A percentile compares a stretch with the other conserved stretches of the same genome.
These are phyloP conservation scores for Panulirus ornatus DNA, from an alignment of 1,140 invertebrate species.

Conservation along the genomic window DNA sequence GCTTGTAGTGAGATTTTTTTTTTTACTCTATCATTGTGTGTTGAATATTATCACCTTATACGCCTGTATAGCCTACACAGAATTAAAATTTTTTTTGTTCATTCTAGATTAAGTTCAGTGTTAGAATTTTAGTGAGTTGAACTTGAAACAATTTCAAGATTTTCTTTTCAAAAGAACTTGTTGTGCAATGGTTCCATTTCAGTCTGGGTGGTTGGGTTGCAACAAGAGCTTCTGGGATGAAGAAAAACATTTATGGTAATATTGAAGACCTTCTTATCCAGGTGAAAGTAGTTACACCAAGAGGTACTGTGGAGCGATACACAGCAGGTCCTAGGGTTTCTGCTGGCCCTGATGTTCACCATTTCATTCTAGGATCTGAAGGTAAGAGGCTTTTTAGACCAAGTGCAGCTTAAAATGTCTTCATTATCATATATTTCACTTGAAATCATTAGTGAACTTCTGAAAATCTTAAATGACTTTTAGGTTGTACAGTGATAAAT, in stretches of 20 bases:
- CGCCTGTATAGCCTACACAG: no score
- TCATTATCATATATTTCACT: not conserved
- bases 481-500: no score
- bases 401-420: no score
- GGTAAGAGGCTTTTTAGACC: no score
- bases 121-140: no score
- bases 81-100: no score
- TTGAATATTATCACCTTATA: no score
- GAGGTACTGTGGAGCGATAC: constrained; percentile 90
- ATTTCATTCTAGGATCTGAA: constrained; percentile 97
- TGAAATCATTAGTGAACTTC: not conserved
- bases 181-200: constrained; percentile 57
- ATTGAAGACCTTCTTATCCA: constrained; percentile 97
- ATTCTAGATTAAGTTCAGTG: no score
- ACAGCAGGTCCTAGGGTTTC: constrained; percentile 93
- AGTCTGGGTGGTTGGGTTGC: constrained; percentile 99
- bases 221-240: constrained; percentile 98
- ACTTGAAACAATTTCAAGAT: no score
- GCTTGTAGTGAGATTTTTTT: no score
- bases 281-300: constrained; percentile 91
- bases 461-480: not conserved
- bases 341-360: constrained; percentile 96
- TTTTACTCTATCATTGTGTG: no score
- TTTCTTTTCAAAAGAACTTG: no score
- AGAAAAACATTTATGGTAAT: constrained; percentile 99